These are phyloP conservation scores for Aelia acuminata DNA, from an alignment of 2,888 invertebrate genomes.

Conservation along the genomic window DNA sequence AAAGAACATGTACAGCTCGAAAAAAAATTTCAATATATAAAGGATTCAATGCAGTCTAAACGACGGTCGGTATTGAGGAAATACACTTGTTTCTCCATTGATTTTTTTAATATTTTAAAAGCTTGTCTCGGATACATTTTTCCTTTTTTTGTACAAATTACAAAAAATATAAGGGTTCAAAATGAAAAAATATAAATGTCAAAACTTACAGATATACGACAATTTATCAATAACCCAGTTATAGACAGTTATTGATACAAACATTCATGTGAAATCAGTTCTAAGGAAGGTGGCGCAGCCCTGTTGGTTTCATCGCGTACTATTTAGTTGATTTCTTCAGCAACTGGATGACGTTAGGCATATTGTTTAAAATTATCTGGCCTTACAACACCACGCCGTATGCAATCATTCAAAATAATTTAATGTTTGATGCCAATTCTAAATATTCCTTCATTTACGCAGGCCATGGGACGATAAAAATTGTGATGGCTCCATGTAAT, in stretches of 20 bases:
- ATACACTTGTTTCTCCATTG: too few species aligned
- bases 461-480: not conserved
- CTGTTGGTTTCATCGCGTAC: not conserved
- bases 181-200: not conserved
- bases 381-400: slow-evolving; percentile 1
- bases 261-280: not conserved
- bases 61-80: too few species aligned
- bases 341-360: slow-evolving; percentile 33
- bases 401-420: slow-evolving; percentile 13
- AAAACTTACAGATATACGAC: not conserved
- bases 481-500: too few species aligned
- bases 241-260: slow-evolving; percentile 12
- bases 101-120: too few species aligned
- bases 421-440: slow-evolving; percentile 4
- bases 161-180: not conserved
- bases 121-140: not conserved
- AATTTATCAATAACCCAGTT: too few species aligned
- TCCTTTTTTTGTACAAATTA: too few species aligned
- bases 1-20: too few species aligned
- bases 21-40: too few species aligned
- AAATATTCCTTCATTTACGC: not conserved
- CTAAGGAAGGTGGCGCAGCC: not conserved
- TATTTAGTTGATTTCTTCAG: slow-evolving; percentile 14
- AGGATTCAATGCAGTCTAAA: too few species aligned
- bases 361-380: slow-evolving; percentile 31